Percentiles rank a stretch among this genome's conserved stretches.
phyloP scores from a whole-genome alignment of 23 tunicate species.

The Ciona savignyi region DNA sequence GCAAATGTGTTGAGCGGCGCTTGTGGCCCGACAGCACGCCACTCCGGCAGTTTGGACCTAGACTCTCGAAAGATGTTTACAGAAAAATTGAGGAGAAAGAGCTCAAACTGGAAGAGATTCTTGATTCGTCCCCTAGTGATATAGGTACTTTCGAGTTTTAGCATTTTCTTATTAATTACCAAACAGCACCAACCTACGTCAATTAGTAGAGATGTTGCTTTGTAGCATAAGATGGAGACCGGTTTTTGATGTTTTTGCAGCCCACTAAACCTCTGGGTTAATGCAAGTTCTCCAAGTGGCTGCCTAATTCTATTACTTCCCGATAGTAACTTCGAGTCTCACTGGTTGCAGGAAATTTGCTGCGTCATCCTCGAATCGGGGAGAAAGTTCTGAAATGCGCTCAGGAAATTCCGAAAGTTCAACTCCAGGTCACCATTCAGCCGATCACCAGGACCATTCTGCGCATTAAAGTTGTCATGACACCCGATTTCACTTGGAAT shows the following conservation, averaged over 20 bases:
- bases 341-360: conserved; percentile 81
- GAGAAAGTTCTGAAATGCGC: conserved; percentile 56
- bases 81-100: conserved; percentile 72
- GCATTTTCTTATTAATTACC: too few species aligned
- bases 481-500: conserved; percentile 75
- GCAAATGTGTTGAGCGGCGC: conserved; percentile 82
- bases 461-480: conserved; percentile 64
- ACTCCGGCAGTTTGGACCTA: conserved; percentile 74
- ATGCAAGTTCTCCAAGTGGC: too few species aligned
- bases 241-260: too few species aligned
- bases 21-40: conserved; percentile 84
- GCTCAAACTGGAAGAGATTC: conserved; percentile 55
- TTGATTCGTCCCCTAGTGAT: conserved; percentile 67
- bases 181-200: too few species aligned
- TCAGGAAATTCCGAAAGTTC: conserved; percentile 65
- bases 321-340: too few species aligned
- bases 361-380: conserved; percentile 64
- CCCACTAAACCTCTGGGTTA: too few species aligned
- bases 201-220: too few species aligned
- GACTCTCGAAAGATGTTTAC: conserved; percentile 47
- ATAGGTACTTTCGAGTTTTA: too few species aligned
- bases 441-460: conserved; percentile 98
- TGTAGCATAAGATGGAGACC: too few species aligned
- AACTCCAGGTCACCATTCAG: conserved; percentile 73
- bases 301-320: too few species aligned